These are phyloP conservation scores for Zaprionus gabonicus DNA, from an alignment of 1,140 invertebrate species.

Conservation along the genomic window DNA sequence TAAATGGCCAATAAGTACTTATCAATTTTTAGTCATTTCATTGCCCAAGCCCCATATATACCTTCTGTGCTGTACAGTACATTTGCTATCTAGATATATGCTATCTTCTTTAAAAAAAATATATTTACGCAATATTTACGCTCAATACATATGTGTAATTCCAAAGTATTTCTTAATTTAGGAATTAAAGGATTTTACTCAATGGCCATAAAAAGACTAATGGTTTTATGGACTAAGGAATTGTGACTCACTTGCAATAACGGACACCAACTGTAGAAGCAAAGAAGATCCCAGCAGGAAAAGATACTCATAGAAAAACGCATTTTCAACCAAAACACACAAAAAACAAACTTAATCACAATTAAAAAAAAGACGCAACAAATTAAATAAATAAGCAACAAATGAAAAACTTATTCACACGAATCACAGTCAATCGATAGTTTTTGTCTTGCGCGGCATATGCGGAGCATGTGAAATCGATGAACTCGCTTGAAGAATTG, in stretches of 20 bases:
- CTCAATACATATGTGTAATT: background rate
- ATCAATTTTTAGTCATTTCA: slow-evolving; percentile 3
- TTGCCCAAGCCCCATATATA: background rate
- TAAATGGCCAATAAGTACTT: slow-evolving; percentile 6
- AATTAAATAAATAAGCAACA: background rate
- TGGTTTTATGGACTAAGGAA: background rate
- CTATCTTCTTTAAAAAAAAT: background rate
- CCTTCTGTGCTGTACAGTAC: background rate
- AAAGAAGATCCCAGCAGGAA: slow-evolving; percentile 1
- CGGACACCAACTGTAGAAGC: slow-evolving; percentile 2
- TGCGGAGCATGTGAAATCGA: slow-evolving; percentile 17
- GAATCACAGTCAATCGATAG: slow-evolving; percentile 9
- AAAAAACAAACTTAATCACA: slow-evolving; percentile 5
- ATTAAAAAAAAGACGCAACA: background rate
- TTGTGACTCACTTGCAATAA: slow-evolving; percentile 10
- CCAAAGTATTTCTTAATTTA: background rate
- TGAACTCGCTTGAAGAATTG: background rate
- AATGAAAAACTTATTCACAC: background rate
- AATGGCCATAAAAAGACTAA: background rate
- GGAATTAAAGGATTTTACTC: background rate
- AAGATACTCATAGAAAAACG: background rate
- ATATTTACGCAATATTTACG: background rate
- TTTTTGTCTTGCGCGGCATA: slow-evolving; percentile 19
- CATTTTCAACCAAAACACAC: background rate
- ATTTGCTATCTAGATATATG: background rate